Percentiles rank a stretch among this genome's conserved stretches.
These are phyloP conservation scores for Macrochelys suwanniensis DNA, from an alignment of 2,797 vertebrate species.

Conservation along the genomic window DNA sequence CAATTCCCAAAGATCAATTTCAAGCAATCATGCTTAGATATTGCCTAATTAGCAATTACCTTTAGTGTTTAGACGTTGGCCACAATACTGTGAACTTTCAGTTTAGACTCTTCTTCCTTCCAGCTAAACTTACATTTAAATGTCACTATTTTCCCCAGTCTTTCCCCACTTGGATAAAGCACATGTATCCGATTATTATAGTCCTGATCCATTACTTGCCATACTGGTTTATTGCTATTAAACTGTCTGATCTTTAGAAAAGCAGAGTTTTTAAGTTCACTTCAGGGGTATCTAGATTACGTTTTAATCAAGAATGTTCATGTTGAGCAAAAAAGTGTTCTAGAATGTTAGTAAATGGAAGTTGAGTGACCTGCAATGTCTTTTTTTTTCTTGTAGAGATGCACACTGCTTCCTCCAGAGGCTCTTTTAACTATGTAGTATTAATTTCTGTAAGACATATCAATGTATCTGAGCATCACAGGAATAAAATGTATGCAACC, in stretches of 20 bases:
- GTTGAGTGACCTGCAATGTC: neutral
- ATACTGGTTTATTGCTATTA: neutral
- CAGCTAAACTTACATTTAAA: neutral
- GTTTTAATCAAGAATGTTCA: neutral
- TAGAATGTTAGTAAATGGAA: neutral
- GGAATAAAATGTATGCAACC: conserved; percentile 22
- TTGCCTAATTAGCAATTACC: neutral
- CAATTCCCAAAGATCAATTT: neutral
- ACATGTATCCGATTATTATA: neutral
- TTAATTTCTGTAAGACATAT: neutral
- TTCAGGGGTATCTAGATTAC: neutral
- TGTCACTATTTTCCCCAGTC: neutral
- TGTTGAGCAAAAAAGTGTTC: neutral
- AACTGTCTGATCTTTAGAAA: neutral
- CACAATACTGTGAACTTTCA: neutral
- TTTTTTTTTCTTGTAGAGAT: neutral
- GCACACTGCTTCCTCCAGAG: neutral
- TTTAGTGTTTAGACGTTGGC: neutral
- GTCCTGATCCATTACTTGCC: neutral
- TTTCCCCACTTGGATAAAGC: neutral
- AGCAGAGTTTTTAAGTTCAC: neutral
- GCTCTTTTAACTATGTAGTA: neutral
- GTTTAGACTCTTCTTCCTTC: neutral
- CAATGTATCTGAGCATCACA: neutral
- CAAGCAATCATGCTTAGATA: neutral